These are phyloP conservation scores for Dendroctonus ponderosae DNA, from an alignment of 1,140 invertebrate species.

Conservation along the genomic window DNA sequence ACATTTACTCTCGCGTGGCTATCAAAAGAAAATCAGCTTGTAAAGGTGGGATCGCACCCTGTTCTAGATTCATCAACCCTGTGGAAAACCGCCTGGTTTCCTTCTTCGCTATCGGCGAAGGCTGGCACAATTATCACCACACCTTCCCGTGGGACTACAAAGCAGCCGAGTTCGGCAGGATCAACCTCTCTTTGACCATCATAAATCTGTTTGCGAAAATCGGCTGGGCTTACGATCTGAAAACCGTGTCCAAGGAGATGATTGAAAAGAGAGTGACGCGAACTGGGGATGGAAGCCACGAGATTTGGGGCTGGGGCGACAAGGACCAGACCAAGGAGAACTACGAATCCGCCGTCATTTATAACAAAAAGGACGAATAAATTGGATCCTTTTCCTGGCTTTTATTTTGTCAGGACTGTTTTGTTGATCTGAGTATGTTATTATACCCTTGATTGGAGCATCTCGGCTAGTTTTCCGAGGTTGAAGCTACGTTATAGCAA, in stretches of 20 bases:
- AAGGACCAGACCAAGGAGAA: slow-evolving; percentile 50
- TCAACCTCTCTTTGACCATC: slow-evolving; percentile 81
- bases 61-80: slow-evolving; percentile 67
- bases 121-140: slow-evolving; percentile 96
- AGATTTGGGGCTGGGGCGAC: slow-evolving; percentile 58
- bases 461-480: too few species aligned
- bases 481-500: too few species aligned
- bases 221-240: slow-evolving; percentile 87
- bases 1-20: too few species aligned
- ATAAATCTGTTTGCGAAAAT: slow-evolving; percentile 84
- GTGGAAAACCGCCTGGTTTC: slow-evolving; percentile 71
- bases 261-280: slow-evolving; percentile 67
- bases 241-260: slow-evolving; percentile 73
- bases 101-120: slow-evolving; percentile 75
- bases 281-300: slow-evolving; percentile 69
- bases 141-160: slow-evolving; percentile 96
- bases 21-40: too few species aligned
- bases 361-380: slow-evolving; percentile 36
- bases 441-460: too few species aligned
- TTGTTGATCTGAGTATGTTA: too few species aligned
- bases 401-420: too few species aligned
- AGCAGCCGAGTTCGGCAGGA: slow-evolving; percentile 75
- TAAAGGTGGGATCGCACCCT: too few species aligned
- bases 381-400: not conserved
- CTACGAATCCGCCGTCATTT: slow-evolving; percentile 50